Evolutionary conservation across 2,113 vertebrate species (phyloP).

Genomic region (Gavia stellata): DNA sequence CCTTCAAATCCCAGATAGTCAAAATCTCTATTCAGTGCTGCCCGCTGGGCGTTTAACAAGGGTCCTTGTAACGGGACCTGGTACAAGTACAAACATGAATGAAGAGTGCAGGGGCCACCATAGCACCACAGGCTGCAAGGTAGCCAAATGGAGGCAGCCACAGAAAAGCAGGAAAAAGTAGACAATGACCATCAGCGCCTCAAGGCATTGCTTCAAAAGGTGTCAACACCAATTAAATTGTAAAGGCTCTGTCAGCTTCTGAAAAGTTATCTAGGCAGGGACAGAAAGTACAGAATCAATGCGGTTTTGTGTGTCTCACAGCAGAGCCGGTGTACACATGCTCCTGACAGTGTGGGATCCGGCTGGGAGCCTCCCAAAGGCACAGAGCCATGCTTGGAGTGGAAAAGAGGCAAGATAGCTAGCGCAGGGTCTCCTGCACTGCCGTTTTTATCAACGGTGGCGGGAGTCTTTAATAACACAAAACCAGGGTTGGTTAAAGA

Average conservation of each 20-base stretch:
- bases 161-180: slow-evolving; percentile 71
- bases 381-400: not conserved
- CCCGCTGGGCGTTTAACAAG: slow-evolving; percentile 80
- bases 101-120: slow-evolving; percentile 73
- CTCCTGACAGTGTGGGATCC: slow-evolving; percentile 46
- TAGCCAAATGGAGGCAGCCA: slow-evolving; percentile 64
- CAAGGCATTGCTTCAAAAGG: slow-evolving; percentile 78
- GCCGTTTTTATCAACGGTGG: not conserved
- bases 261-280: slow-evolving; percentile 72
- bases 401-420: not conserved
- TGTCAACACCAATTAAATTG: slow-evolving; percentile 82
- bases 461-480: not conserved
- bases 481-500: not conserved
- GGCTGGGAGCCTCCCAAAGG: slow-evolving; percentile 37
- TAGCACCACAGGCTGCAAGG: slow-evolving; percentile 71
- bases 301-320: slow-evolving; percentile 39
- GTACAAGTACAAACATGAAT: slow-evolving; percentile 74
- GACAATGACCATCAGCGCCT: slow-evolving; percentile 73
- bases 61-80: slow-evolving; percentile 69
- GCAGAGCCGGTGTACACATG: slow-evolving; percentile 8
- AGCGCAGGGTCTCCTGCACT: not conserved
- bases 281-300: slow-evolving; percentile 71
- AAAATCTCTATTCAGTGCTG: slow-evolving; percentile 74
- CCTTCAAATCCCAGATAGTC: slow-evolving; percentile 71
- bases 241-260: slow-evolving; percentile 76